Evolutionary conservation across 2,797 vertebrate genomes (phyloP), one percentile per base, ranked within the genome.

Genomic region (Cirrhinus molitorella): DNA sequence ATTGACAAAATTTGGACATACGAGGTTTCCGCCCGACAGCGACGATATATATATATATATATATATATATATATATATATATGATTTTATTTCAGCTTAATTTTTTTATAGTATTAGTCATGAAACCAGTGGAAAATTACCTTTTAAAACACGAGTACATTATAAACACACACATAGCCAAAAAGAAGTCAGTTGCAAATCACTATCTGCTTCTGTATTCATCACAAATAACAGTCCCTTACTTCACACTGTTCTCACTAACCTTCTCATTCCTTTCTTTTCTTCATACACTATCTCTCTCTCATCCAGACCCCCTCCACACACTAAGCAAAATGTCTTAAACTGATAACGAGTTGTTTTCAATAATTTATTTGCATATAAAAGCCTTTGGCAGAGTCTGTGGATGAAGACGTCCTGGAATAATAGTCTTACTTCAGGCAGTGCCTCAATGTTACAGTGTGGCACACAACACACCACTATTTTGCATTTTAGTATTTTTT

Each of bases 291-390:
- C 61, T 61, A 84, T 61, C 25, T 74, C 70, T 70, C 89, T 90
- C 89, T 89, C 85, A 19, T 78, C 66, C 40, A 86, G 40, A 31
- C 67, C 59, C 84, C 81, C 75, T 75, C 85, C 87, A 86, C 80
- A 34, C 89, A 90, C 90, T 89, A 79, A 68, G 84, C 55, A 45
- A 91, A 91, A 91, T 77, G 85, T 90, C 91, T 93, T 91, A 93
- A 92, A 92, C 91, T 91, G 89, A 93, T 93, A 93, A 93, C 85
- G 89, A 92, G 89, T 91, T 91, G 91, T 92, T 94, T 91, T 93
- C 91, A 94, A 93, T 92, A 91, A 94, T 91, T 90, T 78, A 94
- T 93, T 92, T 93, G 91, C 92, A 93, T 93, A 92, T 92, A 91
- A 93, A 94, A 94, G 92, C 79, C 5, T 5, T 28, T 43, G 85